Conservation (phyloP, 2,888 invertebrate genomes). For the Imbricaverruca yamaguchii region DNA sequence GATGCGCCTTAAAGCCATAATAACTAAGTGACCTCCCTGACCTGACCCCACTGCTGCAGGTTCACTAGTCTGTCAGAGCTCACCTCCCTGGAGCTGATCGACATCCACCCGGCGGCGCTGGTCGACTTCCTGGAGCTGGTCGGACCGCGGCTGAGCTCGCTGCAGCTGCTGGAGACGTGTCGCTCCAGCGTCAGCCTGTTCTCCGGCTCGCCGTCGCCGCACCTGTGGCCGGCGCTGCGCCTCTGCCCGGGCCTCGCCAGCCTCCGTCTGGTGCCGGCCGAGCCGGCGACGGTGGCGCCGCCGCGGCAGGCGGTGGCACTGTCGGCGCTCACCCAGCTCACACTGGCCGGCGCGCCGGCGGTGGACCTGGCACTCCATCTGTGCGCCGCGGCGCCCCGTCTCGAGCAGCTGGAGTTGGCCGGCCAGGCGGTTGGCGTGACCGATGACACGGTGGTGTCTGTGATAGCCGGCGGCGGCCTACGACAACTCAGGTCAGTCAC, state of each 20-base stretch:
- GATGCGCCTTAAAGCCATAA: no score
- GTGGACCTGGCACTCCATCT: neutral
- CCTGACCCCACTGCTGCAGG: neutral
- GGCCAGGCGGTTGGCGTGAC: neutral
- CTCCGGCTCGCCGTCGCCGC: neutral
- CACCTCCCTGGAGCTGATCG: constrained; percentile 3
- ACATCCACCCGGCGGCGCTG: constrained; percentile 11
- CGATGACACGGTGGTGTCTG: neutral
- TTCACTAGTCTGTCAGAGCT: neutral
- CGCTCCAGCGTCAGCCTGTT: neutral
- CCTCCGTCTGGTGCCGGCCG: neutral
- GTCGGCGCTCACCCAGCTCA: neutral
- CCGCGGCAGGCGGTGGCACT: neutral
- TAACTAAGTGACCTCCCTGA: no score
- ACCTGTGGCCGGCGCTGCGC: neutral
- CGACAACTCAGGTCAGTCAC: neutral
- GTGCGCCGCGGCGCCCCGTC: neutral
- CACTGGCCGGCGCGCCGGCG: neutral
- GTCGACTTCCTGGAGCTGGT: neutral
- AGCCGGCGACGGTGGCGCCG: neutral
- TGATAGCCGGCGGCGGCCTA: neutral
- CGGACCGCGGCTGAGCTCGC: neutral
- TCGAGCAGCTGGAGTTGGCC: neutral
- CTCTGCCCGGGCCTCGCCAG: neutral
- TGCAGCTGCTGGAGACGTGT: neutral